Base-by-base conservation (phyloP, 1,140 invertebrate species). In the Dryas iulia region DNA sequence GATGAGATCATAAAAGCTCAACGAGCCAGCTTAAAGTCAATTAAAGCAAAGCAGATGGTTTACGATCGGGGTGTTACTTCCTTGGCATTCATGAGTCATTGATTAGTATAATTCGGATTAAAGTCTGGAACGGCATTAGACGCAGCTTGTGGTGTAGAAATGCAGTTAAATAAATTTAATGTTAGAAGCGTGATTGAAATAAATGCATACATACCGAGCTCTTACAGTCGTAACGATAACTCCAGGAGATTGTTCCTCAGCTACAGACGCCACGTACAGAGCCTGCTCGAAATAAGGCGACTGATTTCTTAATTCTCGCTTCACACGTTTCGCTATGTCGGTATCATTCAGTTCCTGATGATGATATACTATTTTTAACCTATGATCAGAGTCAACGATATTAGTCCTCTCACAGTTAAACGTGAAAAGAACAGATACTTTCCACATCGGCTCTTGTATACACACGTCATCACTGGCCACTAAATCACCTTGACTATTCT, bases 241-340 rank as follows among this genome's bases (percentile, higher is more conserved):
- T 54, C 96, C 97, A 1, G 97, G 94, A 0, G 97, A 95, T 74
- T 97, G 96, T 87, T 99, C 98, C 89, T 99, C 98, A 35, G 97
- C 94, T 0, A 99, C 97, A 4, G 95, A 95, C 0, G 96, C 97
- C 0, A 97, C 95, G 79, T 98, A 99, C 0, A 97, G 86, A 0
- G 95, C 94, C 72, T 97, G 95, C 58, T 97, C 96, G 84, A 99
- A 99, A 76, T 95, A 96, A 0, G 96, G 96, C 1, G 95, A 96
- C 79, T 96, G 96, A 78, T 97, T 97, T 24, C 95, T 89, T 24
- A 97, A 80, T 82, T 97, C 96, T 61, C 96, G 90, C 28, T 96
- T 92, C 0, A 97, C 96, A 60, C 96, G 91, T 66, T 94, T 94
- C 0, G 95, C 96, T 21, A 96, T 94, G 82, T 97, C 96, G 0